Base-by-base conservation (phyloP, 1,140 invertebrate species). In the Triops cancriformis region DNA sequence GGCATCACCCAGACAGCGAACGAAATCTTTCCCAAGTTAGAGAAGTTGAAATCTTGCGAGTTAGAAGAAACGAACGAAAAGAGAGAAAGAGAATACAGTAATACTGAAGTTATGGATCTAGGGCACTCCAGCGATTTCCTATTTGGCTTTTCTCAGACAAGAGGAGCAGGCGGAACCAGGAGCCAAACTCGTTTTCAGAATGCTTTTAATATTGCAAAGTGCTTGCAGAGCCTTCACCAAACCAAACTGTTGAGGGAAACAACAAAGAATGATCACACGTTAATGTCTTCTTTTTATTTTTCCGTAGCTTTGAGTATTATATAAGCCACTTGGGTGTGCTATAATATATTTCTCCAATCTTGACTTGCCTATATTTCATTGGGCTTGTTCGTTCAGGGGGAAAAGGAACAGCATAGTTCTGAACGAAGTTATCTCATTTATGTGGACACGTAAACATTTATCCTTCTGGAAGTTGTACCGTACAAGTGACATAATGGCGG, bases 171-270 rank as follows among this genome's bases (percentile, higher is more conserved):
- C 51, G 18, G 51, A 64, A 64, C 51, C 51, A 64, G 23, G 51
- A 64, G 51, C 51, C 51, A 64, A 64, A 64, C 51, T 64, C 51
- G 51, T 23, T 64, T 64, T 64, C 6, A 64, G 51, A 23, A 64
- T 64, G 51, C 51, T 64, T 64, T 64, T 64, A 64, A 64, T 64
- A 64, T 64, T 23, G 51, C 51, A 64, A 64, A 64, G 51, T 64
- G 51, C 51, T 64, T 64, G 14, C 51, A n/a, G 51, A 64, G 51
- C 51, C 51, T 64, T 64, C 51, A 18, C 18, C 51, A 64, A 64
- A 64, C 51, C 51, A 0, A 64, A 64, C 51, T 64, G 7, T 64
- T 6, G 51, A 64, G 51, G 51, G 51, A 64, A 64, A 18, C 6
- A 64, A 18, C 14, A 64, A 64, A 64, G n/a, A 64, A 64, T 64